Evolutionary conservation across 2,113 vertebrate species (phyloP).

Genomic region (Clarias gariepinus): DNA sequence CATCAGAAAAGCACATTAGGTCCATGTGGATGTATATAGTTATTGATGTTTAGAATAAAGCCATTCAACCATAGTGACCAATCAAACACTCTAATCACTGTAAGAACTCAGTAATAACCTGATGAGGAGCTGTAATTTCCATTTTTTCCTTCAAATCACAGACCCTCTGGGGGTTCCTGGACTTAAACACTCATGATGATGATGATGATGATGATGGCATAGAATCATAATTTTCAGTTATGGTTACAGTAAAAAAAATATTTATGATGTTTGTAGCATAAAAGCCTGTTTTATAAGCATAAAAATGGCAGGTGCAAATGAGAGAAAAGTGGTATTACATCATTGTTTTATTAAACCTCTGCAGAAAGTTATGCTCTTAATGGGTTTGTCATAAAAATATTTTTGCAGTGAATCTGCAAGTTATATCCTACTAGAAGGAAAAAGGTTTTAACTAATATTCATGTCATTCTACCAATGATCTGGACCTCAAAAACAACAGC

Average conservation of each 20-base stretch:
- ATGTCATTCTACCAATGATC: background rate
- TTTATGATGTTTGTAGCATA: background rate
- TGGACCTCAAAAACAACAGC: background rate
- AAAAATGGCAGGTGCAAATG: conserved; percentile 11
- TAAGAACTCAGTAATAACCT: background rate
- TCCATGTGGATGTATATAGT: background rate
- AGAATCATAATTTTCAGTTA: background rate
- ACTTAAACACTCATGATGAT: background rate
- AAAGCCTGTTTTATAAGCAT: background rate
- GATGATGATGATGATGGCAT: background rate
- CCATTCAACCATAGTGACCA: background rate
- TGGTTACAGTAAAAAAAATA: background rate
- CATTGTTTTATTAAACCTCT: conserved; percentile 2
- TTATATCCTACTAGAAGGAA: background rate
- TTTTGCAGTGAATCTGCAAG: background rate
- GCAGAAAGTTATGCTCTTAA: background rate
- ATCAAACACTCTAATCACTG: background rate
- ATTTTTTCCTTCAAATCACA: background rate
- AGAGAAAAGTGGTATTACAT: background rate
- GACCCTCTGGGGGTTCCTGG: background rate
- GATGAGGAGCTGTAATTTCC: background rate
- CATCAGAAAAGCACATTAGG: background rate
- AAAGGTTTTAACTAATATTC: background rate
- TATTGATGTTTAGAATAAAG: background rate
- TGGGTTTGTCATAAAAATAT: background rate